phyloP scores from a whole-genome alignment of 2,797 vertebrate genomes.

The Trachurus trachurus region DNA sequence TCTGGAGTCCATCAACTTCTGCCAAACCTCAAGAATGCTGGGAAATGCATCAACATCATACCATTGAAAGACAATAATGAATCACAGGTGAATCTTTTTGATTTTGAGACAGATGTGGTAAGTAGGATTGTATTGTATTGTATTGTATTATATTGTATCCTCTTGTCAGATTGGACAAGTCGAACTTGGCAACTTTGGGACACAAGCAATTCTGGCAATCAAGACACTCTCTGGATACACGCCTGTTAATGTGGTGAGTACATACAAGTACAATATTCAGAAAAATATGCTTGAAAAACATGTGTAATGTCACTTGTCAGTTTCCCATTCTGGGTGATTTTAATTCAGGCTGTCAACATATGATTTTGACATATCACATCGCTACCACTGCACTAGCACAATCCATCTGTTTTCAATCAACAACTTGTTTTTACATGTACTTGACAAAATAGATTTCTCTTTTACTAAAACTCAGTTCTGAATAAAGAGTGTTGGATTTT shows the following conservation, averaged over 20 bases:
- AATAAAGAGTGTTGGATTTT: too few species aligned
- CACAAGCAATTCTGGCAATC: slow-evolving; percentile 66
- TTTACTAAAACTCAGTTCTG: too few species aligned
- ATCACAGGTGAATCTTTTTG: slow-evolving; percentile 31
- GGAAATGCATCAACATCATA: slow-evolving; percentile 66
- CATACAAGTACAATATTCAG: slow-evolving; percentile 22
- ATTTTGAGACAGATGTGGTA: not conserved
- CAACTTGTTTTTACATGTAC: too few species aligned
- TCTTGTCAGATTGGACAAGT: slow-evolving; percentile 60
- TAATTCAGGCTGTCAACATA: too few species aligned
- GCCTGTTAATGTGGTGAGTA: slow-evolving; percentile 22
- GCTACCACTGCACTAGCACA: too few species aligned
- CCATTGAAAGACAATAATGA: slow-evolving; percentile 51
- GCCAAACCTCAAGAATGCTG: slow-evolving; percentile 50
- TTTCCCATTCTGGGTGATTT: too few species aligned
- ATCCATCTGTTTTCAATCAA: too few species aligned
- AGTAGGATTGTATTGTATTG: not conserved
- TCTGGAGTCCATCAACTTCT: slow-evolving; percentile 63
- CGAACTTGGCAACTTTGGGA: slow-evolving; percentile 69
- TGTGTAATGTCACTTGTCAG: too few species aligned
- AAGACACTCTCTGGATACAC: slow-evolving; percentile 61
- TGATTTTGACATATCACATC: too few species aligned
- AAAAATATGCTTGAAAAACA: not conserved
- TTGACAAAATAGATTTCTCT: too few species aligned
- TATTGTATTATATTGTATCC: not conserved